Base-by-base conservation (phyloP, 2,888 invertebrate species). In the Lasioglossum calceatum region DNA sequence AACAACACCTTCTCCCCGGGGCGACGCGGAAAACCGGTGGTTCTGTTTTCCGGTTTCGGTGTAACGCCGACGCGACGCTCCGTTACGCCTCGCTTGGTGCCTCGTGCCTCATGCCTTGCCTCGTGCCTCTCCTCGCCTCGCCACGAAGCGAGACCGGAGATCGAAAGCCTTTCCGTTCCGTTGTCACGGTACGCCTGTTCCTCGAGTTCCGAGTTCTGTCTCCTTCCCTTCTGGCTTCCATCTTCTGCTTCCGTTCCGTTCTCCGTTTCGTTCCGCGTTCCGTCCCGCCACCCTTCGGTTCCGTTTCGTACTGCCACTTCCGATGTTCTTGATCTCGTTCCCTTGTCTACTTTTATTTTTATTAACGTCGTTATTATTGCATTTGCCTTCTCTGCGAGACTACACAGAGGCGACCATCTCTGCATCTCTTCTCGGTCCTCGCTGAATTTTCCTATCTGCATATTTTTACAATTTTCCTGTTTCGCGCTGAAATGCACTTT, bases 101-200 rank as follows among this genome's bases (percentile, higher is more conserved):
- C 54, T 54, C 54, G 10, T n/a, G 54, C 10, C 54, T 54, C 50
- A 19, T 8, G 54, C 23, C 54, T 23, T n/a, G 54, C 23, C 23
- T 54, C 54, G 10, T 54, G 23, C 23, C 54, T 54, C 50, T 23
- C 61, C 61, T 61, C 50, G 54, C n/a, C 54, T n/a, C n/a, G 54
- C n/a, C 54, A 0, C 54, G 3, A n/a, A n/a, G 10, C 54, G 23
- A n/a, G 14, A 61, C 61, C 61, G 27, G 61, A 27, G 27, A 61
- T 61, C 61, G 61, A 61, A 61, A 61, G 61, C 61, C 61, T 61
- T 61, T 61, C 61, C 61, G 61, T 61, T 61, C 61, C 61, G 61
- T 27, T 61, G 61, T 61, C 61, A 61, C 61, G 61, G 61, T 61
- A 61, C 61, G 61, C 61, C 27, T 14, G 27, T 61, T 61, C 61